phyloP scores from a whole-genome alignment of 2,113 vertebrate species.

The Salvelinus alpinus region DNA sequence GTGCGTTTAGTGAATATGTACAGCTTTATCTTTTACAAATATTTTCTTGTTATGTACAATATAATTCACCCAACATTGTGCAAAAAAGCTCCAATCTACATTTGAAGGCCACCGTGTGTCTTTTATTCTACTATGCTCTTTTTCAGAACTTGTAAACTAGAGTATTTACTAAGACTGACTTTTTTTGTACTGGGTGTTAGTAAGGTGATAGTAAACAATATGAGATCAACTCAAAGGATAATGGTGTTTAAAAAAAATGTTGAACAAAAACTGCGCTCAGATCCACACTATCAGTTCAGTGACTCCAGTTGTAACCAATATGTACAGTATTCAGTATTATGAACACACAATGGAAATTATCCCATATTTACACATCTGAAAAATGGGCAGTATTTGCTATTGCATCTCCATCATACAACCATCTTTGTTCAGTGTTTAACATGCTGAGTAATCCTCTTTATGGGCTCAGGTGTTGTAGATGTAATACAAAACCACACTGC shows the following conservation, averaged over 20 bases:
- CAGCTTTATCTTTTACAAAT: constrained; percentile 49
- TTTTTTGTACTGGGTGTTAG: background rate
- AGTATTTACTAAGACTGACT: background rate
- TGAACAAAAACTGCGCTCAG: background rate
- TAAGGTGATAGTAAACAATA: background rate
- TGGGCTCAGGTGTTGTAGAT: background rate
- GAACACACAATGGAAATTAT: background rate
- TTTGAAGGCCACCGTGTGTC: constrained; percentile 70
- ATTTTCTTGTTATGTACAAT: constrained; percentile 45
- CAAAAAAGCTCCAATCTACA: constrained; percentile 65
- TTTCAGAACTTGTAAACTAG: constrained; percentile 14
- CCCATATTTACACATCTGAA: constrained; percentile 1
- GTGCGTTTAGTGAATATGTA: constrained; percentile 40
- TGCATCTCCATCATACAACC: background rate
- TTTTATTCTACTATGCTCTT: constrained; percentile 31
- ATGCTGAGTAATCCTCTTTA: background rate
- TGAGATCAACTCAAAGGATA: background rate
- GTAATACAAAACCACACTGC: background rate
- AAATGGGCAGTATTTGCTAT: constrained; percentile 1
- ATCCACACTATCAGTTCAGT: background rate
- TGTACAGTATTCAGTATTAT: background rate
- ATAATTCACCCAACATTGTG: constrained; percentile 60
- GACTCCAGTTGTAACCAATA: background rate
- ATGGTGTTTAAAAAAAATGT: background rate
- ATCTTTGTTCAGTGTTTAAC: background rate